Evolutionary conservation across 2,888 invertebrate species (phyloP), one percentile per base, ranked within the genome.

Genomic region (Synergus itoensis): DNA sequence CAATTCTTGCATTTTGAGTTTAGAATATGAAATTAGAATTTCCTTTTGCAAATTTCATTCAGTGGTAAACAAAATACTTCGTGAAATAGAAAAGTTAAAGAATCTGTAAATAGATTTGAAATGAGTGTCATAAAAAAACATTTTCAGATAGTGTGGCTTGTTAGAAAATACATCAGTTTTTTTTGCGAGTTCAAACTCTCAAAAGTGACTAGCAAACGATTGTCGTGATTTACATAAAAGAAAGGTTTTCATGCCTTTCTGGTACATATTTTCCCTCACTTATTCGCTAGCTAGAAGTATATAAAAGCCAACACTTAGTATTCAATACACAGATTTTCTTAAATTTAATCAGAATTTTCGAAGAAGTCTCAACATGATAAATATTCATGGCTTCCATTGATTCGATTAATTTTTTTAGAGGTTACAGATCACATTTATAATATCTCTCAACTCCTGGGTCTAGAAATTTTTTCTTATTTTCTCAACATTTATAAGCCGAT

Each of bases 281-380:
- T 48, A 36, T 53, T 45, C n/a, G 45, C 9, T 73, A 73, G 45
- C 16, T 73, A 73, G 18, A 73, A 45, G 67, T 73, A 45, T 73
- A 9, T 73, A 73, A 73, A 73, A 73, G 48, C 69, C 69, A 73
- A 73, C 69, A 73, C 69, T 73, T 73, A 53, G 36, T 73, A 73
- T 36, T 73, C 28, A n/a, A 53, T 73, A 36, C 36, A 36, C 69
- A 73, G 69, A 73, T 36, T 73, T 73, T n/a, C 11, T 53, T 21
- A 45, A 7, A 21, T 48, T 16, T 69, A 69, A 69, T 41, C 41
- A 16, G 28, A 69, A 69, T 69, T 28, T 69, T 69, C 48, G 69
- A 69, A 3, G 16, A 69, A 36, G 9, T 69, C 28, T 69, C 69
- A 48, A 69, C 45, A 40, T 41, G 40, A 65, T 65, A 40, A 69